Base-by-base conservation (phyloP, 1,140 invertebrate genomes). In the Hycleus phaleratus region DNA sequence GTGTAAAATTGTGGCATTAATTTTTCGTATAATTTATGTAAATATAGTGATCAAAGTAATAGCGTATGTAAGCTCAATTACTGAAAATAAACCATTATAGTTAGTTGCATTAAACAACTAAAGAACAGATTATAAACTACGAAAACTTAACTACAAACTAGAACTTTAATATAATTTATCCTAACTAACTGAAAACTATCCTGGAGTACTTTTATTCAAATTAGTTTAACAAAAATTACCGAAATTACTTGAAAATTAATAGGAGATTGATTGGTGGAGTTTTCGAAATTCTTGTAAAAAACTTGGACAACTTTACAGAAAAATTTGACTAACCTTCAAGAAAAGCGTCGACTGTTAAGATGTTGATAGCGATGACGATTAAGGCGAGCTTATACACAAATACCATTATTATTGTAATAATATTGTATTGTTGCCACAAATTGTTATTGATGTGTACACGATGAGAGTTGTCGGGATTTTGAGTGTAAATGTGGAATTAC, bases 401-500 rank as follows among this genome's bases (percentile, higher is more conserved):
- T 32, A 32, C 32, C 32, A 25, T 38, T 6, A 53, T 53, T 53
- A 46, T 53, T 46, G 51, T 46, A 46, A 44, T 53, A 53, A 45
- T 44, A 46, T 45, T 42, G 39, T 53, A 25, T 32, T 49, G 11
- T 39, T 39, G 25, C 24, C 51, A 53, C 51, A 45, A 38, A 5
- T 11, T 49, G 39, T 51, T 12, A 38, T 40, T 47, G 59, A 55
- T 55, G 54, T 58, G 56, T 38, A 58, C 56, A 52, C 42, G 43
- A 43, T 42, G 50, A 57, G 50, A 58, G 46, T 39, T 54, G 49
- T 49, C 25, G 18, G 44, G 50, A 53, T 49, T 61, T 61, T 61
- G 60, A 61, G 51, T 47, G 50, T 47, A 49, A 53, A 49, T 49
- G 46, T 45, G 38, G 46, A 53, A 47, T 32, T 52, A 58, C 46